Percentiles rank a stretch among this genome's conserved stretches.
phyloP scores from a whole-genome alignment of 2,888 invertebrate genomes.

The Labia minor region DNA sequence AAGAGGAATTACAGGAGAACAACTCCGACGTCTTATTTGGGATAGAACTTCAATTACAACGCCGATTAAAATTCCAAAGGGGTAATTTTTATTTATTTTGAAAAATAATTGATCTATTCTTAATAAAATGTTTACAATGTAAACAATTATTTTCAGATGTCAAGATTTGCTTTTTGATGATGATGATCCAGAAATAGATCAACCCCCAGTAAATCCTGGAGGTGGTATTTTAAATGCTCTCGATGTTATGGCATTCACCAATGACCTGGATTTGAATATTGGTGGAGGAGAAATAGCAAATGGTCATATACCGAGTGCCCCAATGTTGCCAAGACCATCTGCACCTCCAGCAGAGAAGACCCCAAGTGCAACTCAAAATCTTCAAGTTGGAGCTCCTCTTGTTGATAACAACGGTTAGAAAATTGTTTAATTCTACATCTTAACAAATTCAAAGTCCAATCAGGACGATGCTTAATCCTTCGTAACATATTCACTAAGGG shows the following conservation, averaged over 20 bases:
- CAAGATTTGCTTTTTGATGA: neutral
- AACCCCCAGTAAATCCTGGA: constrained; percentile 29
- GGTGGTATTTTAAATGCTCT: constrained; percentile 63
- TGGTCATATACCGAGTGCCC: constrained; percentile 21
- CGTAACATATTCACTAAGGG: too few species aligned
- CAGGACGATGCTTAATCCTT: too few species aligned
- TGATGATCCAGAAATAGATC: neutral
- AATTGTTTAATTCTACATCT: neutral
- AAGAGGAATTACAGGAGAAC: constrained; percentile 75
- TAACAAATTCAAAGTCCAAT: too few species aligned
- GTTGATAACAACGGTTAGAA: neutral
- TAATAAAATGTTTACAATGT: neutral
- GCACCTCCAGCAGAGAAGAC: constrained; percentile 4
- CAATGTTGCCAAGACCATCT: neutral
- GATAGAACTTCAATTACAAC: constrained; percentile 79
- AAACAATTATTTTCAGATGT: neutral
- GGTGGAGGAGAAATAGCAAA: neutral
- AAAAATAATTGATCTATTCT: neutral
- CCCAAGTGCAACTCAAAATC: neutral
- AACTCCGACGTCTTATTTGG: constrained; percentile 80
- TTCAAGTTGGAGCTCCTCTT: neutral
- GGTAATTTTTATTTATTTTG: neutral
- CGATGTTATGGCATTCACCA: constrained; percentile 73
- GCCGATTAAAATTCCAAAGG: constrained; percentile 59
- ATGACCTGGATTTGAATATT: constrained; percentile 50